Percentiles rank a stretch among this genome's conserved stretches.
phyloP scores from a whole-genome alignment of 2,888 invertebrate species.

The Dasypolia templi region DNA sequence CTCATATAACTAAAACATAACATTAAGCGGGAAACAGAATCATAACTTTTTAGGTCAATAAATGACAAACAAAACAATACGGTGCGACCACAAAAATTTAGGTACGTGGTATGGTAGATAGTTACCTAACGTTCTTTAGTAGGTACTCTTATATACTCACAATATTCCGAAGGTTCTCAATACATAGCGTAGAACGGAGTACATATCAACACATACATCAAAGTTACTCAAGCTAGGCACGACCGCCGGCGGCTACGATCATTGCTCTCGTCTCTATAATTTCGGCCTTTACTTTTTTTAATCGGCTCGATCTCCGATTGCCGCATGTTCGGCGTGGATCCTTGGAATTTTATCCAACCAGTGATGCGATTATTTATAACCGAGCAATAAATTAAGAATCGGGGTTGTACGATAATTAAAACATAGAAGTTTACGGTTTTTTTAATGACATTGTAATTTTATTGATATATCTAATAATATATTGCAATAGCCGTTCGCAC shows the following conservation, averaged over 20 bases:
- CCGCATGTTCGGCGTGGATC: constrained; percentile 73
- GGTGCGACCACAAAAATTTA: constrained; percentile 6
- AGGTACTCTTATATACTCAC: not conserved
- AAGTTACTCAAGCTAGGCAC: constrained; percentile 64
- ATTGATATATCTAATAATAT: constrained; percentile 22
- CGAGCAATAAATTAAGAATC: constrained; percentile 71
- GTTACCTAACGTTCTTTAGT: not conserved
- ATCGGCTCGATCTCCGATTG: constrained; percentile 78
- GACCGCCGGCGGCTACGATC: constrained; percentile 74
- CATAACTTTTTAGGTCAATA: not conserved
- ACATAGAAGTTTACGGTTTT: constrained; percentile 55
- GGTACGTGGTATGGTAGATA: not conserved
- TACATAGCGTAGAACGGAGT: constrained; percentile 31
- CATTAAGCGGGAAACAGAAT: constrained; percentile 8
- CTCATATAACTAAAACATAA: not conserved
- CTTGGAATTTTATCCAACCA: constrained; percentile 72
- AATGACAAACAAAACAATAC: not conserved
- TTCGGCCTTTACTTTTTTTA: constrained; percentile 78
- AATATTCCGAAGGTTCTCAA: constrained; percentile 37
- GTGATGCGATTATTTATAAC: constrained; percentile 77
- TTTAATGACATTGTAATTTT: constrained; percentile 28
- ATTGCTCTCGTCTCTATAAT: constrained; percentile 75
- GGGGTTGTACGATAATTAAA: constrained; percentile 70
- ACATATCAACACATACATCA: constrained; percentile 55
- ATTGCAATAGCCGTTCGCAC: constrained; percentile 16